These are phyloP conservation scores for Leucosticte australis DNA, from an alignment of 2,113 vertebrate genomes.

Conservation along the genomic window DNA sequence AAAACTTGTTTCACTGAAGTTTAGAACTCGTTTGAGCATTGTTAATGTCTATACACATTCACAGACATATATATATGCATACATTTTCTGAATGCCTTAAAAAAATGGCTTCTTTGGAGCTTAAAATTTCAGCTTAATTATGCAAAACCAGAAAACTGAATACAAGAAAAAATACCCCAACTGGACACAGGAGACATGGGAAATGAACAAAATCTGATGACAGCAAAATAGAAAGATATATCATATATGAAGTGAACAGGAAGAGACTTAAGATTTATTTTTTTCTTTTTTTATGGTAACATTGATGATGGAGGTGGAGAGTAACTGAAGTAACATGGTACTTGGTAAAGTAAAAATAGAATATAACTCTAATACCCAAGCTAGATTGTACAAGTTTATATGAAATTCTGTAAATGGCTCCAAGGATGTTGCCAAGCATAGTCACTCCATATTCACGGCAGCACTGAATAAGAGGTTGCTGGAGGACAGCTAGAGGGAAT, in stretches of 20 bases:
- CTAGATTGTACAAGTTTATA: not conserved
- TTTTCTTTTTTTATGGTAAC: not conserved
- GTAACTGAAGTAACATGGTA: not conserved
- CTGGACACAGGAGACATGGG: not conserved
- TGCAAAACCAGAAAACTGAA: not conserved
- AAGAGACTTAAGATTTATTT: not conserved
- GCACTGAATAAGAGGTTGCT: not conserved
- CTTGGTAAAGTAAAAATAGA: not conserved
- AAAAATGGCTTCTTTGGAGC: not conserved
- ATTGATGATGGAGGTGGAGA: not conserved
- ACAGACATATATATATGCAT: too few relatives aligned
- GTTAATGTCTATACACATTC: not conserved
- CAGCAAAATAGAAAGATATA: not conserved
- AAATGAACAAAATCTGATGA: not conserved
- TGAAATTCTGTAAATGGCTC: not conserved
- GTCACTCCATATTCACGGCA: not conserved
- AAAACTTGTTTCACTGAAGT: not conserved
- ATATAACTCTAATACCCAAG: not conserved
- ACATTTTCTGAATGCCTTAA: not conserved
- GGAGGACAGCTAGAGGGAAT: not conserved
- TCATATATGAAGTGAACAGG: not conserved
- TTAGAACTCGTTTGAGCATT: not conserved
- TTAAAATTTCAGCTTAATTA: not conserved
- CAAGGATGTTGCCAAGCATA: not conserved
- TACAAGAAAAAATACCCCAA: not conserved